Base-by-base conservation (phyloP, 2,888 invertebrate species). In the Eupeodes luniger region DNA sequence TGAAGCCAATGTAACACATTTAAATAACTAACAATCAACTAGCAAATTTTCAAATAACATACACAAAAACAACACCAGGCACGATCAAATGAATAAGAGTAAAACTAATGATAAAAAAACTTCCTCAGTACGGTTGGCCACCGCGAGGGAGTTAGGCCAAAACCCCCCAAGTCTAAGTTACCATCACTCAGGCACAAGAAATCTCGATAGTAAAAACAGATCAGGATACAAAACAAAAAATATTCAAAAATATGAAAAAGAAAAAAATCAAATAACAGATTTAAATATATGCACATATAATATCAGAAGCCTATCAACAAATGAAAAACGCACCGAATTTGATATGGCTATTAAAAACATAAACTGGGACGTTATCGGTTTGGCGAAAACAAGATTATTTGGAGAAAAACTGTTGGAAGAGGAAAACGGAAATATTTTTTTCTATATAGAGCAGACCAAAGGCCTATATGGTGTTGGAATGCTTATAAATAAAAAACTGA, bases 41-140 rank as follows among this genome's bases (percentile, higher is more conserved):
- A 40, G 40, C 40, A 62, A 62, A 62, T 62, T 62, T 62, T 16
- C 40, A 62, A 40, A 76, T 49, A 62, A 62, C 12, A 62, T 36
- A 72, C 27, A 27, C 76, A 55, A 51, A 49, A 40, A 62, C n/a
- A 14, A 44, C 40, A 62, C 62, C n/a, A 62, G 14, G 14, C 40
- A 62, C 5, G 40, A 62, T n/a, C n/a, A 66, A 49, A 66, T 14
- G 49, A 66, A 19, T 34, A 51, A 40, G 5, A 49, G 1, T 16
- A 64, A 64, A 4, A 11, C 11, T 9, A 47, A 64, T 0, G n/a
- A 19, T 64, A 64, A 16, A 62, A 6, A 11, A 4, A 44, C 40
- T 51, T 47, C 49, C 67, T 67, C 51, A 36, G 59, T 81, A 27
- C 87, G 88, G 64, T 64, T 57, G 75, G 75, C 16, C 57, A 19